Conservation (phyloP, 2,113 vertebrate species). For the Psittacara wagleri region DNA sequence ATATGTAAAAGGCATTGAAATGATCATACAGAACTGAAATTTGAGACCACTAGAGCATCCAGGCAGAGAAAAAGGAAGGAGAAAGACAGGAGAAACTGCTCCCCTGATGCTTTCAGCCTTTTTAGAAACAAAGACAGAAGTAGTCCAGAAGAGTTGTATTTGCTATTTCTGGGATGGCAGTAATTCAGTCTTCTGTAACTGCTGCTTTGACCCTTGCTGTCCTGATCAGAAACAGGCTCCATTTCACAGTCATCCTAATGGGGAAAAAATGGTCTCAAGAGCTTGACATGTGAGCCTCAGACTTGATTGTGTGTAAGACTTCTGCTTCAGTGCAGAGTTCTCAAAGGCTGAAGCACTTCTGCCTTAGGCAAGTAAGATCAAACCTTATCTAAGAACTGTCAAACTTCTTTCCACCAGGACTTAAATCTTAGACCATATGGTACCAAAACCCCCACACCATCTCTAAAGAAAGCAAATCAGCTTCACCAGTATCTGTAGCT, state of each 20-base stretch:
- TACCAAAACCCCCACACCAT: neutral
- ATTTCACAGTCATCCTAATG: neutral
- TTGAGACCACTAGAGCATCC: neutral
- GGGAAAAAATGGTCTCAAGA: neutral
- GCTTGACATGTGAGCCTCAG: neutral
- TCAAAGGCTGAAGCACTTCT: neutral
- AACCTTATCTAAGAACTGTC: neutral
- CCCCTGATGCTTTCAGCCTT: neutral
- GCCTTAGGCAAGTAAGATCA: neutral
- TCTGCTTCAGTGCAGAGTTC: neutral
- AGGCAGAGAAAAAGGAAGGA: neutral
- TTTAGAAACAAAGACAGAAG: neutral
- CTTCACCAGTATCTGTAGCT: neutral
- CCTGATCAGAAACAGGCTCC: neutral
- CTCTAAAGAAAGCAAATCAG: neutral
- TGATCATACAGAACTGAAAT: neutral
- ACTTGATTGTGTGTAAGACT: neutral
- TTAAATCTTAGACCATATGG: neutral
- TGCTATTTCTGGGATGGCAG: neutral
- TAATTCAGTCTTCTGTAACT: neutral
- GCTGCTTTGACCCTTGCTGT: neutral
- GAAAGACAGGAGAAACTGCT: neutral
- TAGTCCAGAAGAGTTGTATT: neutral
- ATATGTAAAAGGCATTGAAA: neutral
- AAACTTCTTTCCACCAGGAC: neutral